Evolutionary conservation across 2,113 vertebrate genomes (phyloP), one percentile per base, ranked within the genome.

Genomic region (Boulengeromyrus knoepffleri): DNA sequence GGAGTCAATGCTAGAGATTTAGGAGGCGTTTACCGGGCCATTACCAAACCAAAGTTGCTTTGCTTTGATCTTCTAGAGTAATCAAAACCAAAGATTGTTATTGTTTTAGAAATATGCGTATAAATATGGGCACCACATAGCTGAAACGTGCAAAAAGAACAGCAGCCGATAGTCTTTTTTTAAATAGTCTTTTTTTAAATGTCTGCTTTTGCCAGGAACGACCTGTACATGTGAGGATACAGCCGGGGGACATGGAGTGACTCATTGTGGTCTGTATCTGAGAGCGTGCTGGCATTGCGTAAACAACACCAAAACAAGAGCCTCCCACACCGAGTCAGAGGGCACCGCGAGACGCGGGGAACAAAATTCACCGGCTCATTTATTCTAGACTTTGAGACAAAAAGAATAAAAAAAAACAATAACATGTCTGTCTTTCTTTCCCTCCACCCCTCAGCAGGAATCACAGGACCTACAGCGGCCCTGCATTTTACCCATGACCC

Each of bases 401-500:
- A 46, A 39, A 62, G 15, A 36, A 84, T 62, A 0, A 52, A 31
- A 24, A 58, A 6, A n/a, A 21, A 5, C 7, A 47, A 46, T 2
- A 83, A 53, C 42, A 47, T 62, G 9, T 47, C 46, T 47, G 36
- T 31, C 3, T 36, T 27, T 31, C 45, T 88, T 24, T 19, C 50
- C 66, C 24, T 80, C 21, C 50, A 88, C 91, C 90, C 4, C n/a
- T 91, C 45, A 5, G 0, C 24, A 92, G 39, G 90, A 95, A 49
- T 89, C 93, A 87, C 90, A 85, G 90, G 91, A 92, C 39, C 45
- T 92, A 31, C 85, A 62, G 8, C 70, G 89, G n/a, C 90, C 91
- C 56, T 50, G 0, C n/a, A 92, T 90, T 88, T 91, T 93, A 89
- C 90, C 92, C 10, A 0, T 45, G 91, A 93, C 89, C 85, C 49